Base-by-base conservation (phyloP, 92 coral and sea anemone species). In the Heliopora coerulea region DNA sequence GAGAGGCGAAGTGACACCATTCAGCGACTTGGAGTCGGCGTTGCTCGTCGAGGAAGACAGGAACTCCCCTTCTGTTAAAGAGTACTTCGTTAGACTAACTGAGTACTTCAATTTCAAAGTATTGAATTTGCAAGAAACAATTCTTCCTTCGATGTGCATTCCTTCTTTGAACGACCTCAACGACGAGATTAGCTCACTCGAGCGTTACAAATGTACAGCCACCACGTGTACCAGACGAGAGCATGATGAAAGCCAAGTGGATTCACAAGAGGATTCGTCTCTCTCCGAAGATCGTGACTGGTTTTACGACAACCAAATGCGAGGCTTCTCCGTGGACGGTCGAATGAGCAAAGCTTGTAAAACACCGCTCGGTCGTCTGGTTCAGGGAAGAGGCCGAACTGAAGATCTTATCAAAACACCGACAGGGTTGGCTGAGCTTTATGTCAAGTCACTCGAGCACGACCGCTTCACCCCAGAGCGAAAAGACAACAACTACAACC, bases 331-430 rank as follows among this genome's bases (percentile, higher is more conserved):
- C 21, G 57, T 67, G 24, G 74, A 67, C 25, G 74, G 39, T 25
- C 59, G 74, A 67, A 67, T 67, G 74, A 67, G 74, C 39, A 67
- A 49, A 18, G 74, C 74, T 44, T 44, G 58, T 30, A 67, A 67
- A 41, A 44, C 74, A 4, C 74, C 74, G 17, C 33, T 67, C 3
- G 74, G 74, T 46, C 33, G 58, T 3, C 74, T 67, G 12, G 74
- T 67, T 18, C 74, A 44, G 19, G 59, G 74, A 67, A 44, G 59
- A 18, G 61, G 28, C 12, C 6, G 31, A 3, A 8, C 30, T 28
- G 15, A 56, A 14, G 61, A 56, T 56, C 74, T 67, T n/a, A 67
- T 67, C 2, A 67, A 67, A 32, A 67, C 74, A 29, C 74, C 74
- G 34, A 25, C 32, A 0, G 74, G 46, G 12, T 21, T 67, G 54